Conservation (phyloP, 1,140 invertebrate species). For the Alviniconcha marisindica region DNA sequence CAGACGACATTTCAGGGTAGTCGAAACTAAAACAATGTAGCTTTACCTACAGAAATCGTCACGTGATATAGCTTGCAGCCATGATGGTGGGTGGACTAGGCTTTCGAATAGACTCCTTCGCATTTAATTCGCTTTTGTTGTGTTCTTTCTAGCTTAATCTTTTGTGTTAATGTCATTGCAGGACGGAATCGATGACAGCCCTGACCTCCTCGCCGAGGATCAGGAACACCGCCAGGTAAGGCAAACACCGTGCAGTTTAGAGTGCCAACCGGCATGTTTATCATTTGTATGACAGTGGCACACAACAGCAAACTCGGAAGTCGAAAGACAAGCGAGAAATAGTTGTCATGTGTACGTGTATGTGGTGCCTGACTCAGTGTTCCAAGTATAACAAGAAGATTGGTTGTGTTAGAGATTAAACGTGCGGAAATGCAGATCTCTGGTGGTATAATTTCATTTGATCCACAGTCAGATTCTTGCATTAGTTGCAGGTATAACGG, state of each 20-base stretch:
- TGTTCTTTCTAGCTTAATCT: conserved; percentile 21
- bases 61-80: conserved; percentile 74
- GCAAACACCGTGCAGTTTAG: not conserved
- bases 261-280: not conserved
- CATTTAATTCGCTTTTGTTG: conserved; percentile 36
- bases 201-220: conserved; percentile 73
- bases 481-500: too few relatives aligned
- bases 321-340: too few relatives aligned
- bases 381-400: too few relatives aligned
- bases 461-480: too few relatives aligned
- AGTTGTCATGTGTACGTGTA: too few relatives aligned
- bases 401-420: too few relatives aligned
- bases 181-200: conserved; percentile 75
- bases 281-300: too few relatives aligned
- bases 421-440: too few relatives aligned
- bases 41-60: conserved; percentile 48
- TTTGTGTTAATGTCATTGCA: conserved; percentile 59
- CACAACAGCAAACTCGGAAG: too few relatives aligned
- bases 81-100: conserved; percentile 75
- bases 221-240: conserved; percentile 46
- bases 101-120: conserved; percentile 35
- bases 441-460: too few relatives aligned
- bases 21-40: conserved; percentile 19
- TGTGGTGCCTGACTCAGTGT: too few relatives aligned
- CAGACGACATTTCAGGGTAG: conserved; percentile 11